Conservation (phyloP, 2,797 vertebrate species). For the Loris lydekkerianus region DNA sequence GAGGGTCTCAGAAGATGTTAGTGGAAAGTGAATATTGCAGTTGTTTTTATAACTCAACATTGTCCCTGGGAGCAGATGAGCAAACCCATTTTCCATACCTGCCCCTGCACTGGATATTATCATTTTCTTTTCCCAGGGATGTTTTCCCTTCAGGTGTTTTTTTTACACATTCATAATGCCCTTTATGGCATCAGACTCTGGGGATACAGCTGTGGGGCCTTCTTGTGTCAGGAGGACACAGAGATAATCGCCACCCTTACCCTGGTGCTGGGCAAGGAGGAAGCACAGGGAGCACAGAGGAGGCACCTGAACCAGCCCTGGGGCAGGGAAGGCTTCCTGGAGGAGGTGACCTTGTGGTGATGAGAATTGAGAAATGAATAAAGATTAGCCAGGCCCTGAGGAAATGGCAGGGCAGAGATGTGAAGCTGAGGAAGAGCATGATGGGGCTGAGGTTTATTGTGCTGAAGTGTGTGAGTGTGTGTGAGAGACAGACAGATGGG, state of each 20-base stretch:
- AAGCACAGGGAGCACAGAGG: neutral
- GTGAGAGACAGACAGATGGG: neutral
- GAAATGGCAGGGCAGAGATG: neutral
- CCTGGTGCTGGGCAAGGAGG: neutral
- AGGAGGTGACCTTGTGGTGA: neutral
- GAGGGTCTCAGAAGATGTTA: neutral
- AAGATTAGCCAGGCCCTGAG: neutral
- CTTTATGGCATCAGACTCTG: neutral
- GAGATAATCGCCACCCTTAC: neutral
- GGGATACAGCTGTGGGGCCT: neutral
- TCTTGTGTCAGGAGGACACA: neutral
- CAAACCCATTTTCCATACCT: neutral
- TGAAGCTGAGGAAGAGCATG: neutral
- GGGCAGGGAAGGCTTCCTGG: constrained; percentile 22
- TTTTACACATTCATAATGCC: neutral
- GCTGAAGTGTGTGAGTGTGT: neutral
- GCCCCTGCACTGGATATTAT: neutral
- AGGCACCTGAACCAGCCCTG: neutral
- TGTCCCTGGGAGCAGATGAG: neutral
- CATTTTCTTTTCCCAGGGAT: neutral
- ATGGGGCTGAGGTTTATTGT: neutral
- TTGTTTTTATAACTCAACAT: neutral
- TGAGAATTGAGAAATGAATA: neutral
- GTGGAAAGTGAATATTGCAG: neutral
- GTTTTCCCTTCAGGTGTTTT: neutral